Percentiles rank a stretch among this genome's conserved stretches.
Conservation (phyloP, 2,888 invertebrate species). For the Alloplasta piceator region DNA sequence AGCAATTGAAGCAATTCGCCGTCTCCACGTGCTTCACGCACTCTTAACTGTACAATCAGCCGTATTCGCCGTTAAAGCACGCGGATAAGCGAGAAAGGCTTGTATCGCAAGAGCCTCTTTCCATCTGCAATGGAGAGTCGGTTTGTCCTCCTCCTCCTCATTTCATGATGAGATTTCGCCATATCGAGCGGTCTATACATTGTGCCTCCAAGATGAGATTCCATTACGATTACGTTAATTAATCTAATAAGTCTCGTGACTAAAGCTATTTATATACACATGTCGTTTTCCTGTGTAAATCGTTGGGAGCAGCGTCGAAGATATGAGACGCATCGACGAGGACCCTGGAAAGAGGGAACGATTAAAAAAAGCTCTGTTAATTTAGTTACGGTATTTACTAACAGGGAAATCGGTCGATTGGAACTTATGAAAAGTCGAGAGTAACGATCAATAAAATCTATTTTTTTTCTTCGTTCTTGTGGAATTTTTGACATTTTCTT, state of each 20-base stretch:
- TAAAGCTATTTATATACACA: constrained; percentile 13
- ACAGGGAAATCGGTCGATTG: no score
- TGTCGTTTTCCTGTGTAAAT: no score
- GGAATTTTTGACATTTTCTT: no score
- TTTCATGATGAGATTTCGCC: constrained; percentile 68
- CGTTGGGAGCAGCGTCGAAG: no score
- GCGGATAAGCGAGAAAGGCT: constrained; percentile 37
- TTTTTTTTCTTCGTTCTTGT: no score
- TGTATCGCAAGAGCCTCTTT: no score
- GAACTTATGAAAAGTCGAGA: no score
- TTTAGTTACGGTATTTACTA: no score
- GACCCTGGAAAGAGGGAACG: not conserved
- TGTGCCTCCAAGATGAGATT: constrained; percentile 80
- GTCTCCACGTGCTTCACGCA: constrained; percentile 61
- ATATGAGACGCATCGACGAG: not conserved
- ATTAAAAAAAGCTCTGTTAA: not conserved
- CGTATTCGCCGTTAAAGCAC: constrained; percentile 35
- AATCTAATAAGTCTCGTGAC: constrained; percentile 76
- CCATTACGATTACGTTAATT: constrained; percentile 81
- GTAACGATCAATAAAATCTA: no score
- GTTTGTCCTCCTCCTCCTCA: no score
- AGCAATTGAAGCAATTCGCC: no score
- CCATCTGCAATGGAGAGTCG: no score
- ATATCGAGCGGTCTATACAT: constrained; percentile 78
- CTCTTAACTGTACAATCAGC: constrained; percentile 13